A percentile compares a stretch with the other conserved stretches of the same genome.
phyloP scores from a whole-genome alignment of 2,888 invertebrate genomes.

The Nematopogon swammerdamellus region DNA sequence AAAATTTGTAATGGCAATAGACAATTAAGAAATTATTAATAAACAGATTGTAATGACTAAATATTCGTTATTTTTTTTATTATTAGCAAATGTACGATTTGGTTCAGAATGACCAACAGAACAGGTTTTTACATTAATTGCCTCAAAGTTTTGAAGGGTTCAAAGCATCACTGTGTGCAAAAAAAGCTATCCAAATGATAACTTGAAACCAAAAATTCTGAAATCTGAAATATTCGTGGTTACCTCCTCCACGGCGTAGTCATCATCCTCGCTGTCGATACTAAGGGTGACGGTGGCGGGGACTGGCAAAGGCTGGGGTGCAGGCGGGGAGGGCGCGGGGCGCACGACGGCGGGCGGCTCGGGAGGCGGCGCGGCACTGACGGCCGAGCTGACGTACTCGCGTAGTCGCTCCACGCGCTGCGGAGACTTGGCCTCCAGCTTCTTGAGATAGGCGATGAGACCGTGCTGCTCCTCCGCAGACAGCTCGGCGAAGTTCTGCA shows the following conservation, averaged over 20 bases:
- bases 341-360: constrained; percentile 3
- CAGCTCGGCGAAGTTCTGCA: constrained; percentile 76
- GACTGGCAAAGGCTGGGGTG: constrained; percentile 32
- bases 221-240: too few species aligned
- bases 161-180: too few species aligned
- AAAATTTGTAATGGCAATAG: constrained; percentile 7
- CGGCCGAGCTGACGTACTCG: constrained; percentile 65
- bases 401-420: constrained; percentile 73
- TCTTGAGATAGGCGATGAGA: constrained; percentile 76
- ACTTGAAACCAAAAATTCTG: too few species aligned
- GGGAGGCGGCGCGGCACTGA: constrained; percentile 11
- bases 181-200: too few species aligned
- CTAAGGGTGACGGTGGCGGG: constrained; percentile 14
- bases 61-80: too few species aligned
- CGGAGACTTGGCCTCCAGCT: constrained; percentile 74
- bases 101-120: too few species aligned
- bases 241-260: constrained; percentile 81
- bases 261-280: constrained; percentile 68
- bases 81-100: too few species aligned
- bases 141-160: too few species aligned
- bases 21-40: neutral
- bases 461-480: constrained; percentile 80
- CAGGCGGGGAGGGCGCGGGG: constrained; percentile 17
- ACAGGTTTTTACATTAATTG: too few species aligned
- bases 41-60: neutral